phyloP scores from a whole-genome alignment of 2,797 vertebrate genomes.

The Sebastes variabilis region DNA sequence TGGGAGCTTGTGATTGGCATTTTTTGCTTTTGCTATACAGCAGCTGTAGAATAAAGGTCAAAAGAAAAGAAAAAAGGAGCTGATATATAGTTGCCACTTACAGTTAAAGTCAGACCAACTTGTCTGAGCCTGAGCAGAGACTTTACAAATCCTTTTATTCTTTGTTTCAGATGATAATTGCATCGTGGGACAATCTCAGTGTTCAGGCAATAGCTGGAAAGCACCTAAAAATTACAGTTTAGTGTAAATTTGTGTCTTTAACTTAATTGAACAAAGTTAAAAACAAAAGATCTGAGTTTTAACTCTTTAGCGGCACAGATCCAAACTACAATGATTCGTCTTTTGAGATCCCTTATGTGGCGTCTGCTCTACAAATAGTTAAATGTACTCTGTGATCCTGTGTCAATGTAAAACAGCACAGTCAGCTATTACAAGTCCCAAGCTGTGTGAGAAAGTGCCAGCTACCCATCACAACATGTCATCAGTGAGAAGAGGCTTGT shows the following conservation, averaged over 20 bases:
- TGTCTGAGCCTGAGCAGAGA: slow-evolving; percentile 14
- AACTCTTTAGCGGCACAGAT: slow-evolving; percentile 19
- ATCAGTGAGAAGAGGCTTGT: background rate
- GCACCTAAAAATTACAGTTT: slow-evolving; percentile 49
- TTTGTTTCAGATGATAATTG: slow-evolving; percentile 29
- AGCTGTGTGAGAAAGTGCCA: slow-evolving; percentile 35
- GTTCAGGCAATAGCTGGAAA: slow-evolving; percentile 32
- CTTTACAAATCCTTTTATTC: slow-evolving; percentile 21
- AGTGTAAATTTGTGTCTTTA: slow-evolving; percentile 12
- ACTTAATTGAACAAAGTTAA: slow-evolving; percentile 3
- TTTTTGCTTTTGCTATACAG: background rate
- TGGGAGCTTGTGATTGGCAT: background rate
- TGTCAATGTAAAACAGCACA: slow-evolving; percentile 22
- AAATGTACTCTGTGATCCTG: slow-evolving; percentile 35
- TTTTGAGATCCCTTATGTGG: slow-evolving; percentile 20
- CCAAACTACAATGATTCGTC: background rate
- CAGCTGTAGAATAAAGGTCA: background rate
- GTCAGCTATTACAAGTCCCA: slow-evolving; percentile 42
- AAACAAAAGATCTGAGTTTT: slow-evolving; percentile 38
- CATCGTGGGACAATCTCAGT: background rate
- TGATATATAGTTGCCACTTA: background rate
- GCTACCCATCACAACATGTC: background rate
- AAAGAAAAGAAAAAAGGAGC: background rate
- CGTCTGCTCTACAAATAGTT: slow-evolving; percentile 51
- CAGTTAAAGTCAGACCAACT: background rate